Evolutionary conservation across 2,797 vertebrate species (phyloP), one percentile per base, ranked within the genome.

Genomic region (Hoplostethus atlanticus): DNA sequence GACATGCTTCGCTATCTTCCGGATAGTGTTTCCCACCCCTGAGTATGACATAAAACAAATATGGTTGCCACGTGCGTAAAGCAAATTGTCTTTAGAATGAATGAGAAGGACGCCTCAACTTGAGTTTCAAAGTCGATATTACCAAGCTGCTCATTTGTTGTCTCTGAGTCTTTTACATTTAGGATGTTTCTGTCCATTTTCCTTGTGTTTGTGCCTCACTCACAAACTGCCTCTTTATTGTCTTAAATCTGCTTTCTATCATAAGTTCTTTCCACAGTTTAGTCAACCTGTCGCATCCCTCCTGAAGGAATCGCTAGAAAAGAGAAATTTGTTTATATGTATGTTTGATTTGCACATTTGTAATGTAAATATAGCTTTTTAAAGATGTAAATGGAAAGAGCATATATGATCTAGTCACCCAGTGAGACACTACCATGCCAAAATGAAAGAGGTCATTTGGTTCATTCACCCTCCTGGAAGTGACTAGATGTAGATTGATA

Each of bases 331-430:
- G 30, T 75, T 10, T 64, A 54, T 87, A 70, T 93, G 78, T 81
- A 66, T 84, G 68, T 85, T 90, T 83, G 79, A 92, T 94, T 95
- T 95, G 95, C 94, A 95, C 94, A 95, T 83, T 86, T 87, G 21
- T 89, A 87, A 90, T 89, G 88, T 91, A 90, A 89, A 80, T 79
- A 78, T 87, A 76, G 76, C 62, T 79, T 74, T 28, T 74, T 84
- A 56, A 53, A 47, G 51, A 59, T 60, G 60, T 77, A 84, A 84
- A 85, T 84, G 58, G 47, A 64, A 78, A 65, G 28, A 66, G 55
- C 1, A 64, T 78, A 66, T 77, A 67, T 75, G 56, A 52, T 57
- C 38, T 40, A 38, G 52, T 73, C 62, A 48, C 28, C 76, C 66
- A 59, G 72, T 7, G 58, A 83, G 80, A 84, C 68, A 79, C 80